Conservation (phyloP, 1,140 invertebrate species). For the Platyscapa corneri region DNA sequence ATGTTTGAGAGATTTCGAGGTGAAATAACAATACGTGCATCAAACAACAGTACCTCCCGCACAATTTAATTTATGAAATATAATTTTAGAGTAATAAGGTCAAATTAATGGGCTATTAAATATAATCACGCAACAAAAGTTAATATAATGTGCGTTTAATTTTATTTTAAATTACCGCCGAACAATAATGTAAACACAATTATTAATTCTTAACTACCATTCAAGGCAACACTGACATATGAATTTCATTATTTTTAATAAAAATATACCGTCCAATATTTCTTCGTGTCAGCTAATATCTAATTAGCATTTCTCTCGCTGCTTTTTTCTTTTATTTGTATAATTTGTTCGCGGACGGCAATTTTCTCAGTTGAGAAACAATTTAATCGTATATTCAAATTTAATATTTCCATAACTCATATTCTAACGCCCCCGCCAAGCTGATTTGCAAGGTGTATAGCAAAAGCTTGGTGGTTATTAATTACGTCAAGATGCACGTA, state of each 20-base stretch:
- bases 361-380: not conserved
- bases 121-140: not conserved
- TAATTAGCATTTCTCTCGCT: not conserved
- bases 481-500: not conserved
- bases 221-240: not conserved
- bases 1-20: not conserved
- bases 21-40: not conserved
- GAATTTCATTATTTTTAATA: conserved; percentile 9
- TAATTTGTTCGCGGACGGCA: not conserved
- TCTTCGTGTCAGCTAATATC: not conserved
- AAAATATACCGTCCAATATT: not conserved
- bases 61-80: not conserved
- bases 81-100: not conserved
- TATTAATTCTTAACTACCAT: not conserved
- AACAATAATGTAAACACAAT: conserved; percentile 2
- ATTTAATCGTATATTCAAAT: not conserved
- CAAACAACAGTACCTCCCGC: not conserved
- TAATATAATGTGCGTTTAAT: not conserved
- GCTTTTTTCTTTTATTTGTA: conserved; percentile 5
- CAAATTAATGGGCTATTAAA: not conserved
- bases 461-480: not conserved
- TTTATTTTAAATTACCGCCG: not conserved
- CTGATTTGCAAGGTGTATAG: not conserved
- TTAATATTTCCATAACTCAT: not conserved
- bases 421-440: not conserved